Evolutionary conservation across 2,888 invertebrate genomes (phyloP).

Genomic region (Synergus laeviventris): DNA sequence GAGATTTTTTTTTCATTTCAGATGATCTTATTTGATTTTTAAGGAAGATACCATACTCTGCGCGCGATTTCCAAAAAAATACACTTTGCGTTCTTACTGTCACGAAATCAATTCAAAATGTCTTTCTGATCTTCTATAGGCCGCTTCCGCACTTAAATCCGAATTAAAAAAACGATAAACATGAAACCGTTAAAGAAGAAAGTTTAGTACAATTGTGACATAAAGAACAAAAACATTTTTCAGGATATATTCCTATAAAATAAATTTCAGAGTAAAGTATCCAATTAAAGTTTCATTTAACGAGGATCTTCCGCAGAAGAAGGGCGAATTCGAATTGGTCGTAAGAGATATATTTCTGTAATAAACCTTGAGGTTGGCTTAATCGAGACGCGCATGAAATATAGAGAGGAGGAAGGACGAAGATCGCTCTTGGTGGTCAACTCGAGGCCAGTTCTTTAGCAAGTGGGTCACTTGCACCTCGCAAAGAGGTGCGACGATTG

Average conservation of each 20-base stretch:
- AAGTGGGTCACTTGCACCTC: constrained; percentile 52
- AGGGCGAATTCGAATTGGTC: background rate
- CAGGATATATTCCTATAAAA: constrained; percentile 9
- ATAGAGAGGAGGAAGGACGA: constrained; percentile 47
- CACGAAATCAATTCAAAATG: constrained; percentile 13
- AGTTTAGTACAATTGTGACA: constrained; percentile 35
- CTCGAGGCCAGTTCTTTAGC: constrained; percentile 47
- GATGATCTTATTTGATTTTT: no score
- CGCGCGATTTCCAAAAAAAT: no score
- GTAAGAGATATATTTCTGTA: constrained; percentile 11
- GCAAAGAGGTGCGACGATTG: constrained; percentile 48
- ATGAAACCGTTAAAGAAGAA: constrained; percentile 21
- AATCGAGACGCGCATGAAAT: constrained; percentile 8
- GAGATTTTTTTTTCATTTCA: no score
- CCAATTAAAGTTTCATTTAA: constrained; percentile 14
- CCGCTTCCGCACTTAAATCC: constrained; percentile 24
- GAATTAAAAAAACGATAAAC: constrained; percentile 33
- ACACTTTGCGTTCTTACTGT: background rate
- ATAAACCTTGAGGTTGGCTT: constrained; percentile 6
- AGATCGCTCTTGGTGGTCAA: constrained; percentile 47
- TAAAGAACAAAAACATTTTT: constrained; percentile 36
- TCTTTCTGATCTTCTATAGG: background rate
- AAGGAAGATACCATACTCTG: no score
- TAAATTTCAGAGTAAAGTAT: constrained; percentile 4
- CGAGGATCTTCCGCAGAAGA: constrained; percentile 2